Evolutionary conservation across 2,888 invertebrate genomes (phyloP), one percentile per base, ranked within the genome.

Genomic region (Papilio gigon): DNA sequence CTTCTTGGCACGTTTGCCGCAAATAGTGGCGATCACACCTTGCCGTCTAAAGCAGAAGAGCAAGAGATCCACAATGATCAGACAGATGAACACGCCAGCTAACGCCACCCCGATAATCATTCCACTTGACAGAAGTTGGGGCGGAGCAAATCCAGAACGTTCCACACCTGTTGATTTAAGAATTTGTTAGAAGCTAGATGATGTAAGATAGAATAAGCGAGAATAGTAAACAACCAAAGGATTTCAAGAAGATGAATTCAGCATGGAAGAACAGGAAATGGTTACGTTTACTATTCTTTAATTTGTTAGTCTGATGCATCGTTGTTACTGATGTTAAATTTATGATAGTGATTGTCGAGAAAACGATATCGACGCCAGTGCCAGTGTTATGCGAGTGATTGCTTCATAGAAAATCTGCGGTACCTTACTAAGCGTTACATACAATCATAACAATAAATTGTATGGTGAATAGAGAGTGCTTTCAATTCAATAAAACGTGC

Each of bases 31-130:
- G 78, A 95, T 93, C 37, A 95, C 93, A 53, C 95, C 95, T 80
- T 95, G 93, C 66, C 93, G 87, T 79, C 93, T 93, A 73, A 93
- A 88, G 93, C 94, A 90, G 84, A 95, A 96, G 82, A 98, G 97
- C 44, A 96, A 93, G 9, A 98, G 92, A 84, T 99, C 98, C 77
- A 98, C 94, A 73, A 98, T 92, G 77, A 98, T 89, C 71, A 98
- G 92, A 72, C 98, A 93, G 74, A 97, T 89, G 63, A 97, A 93
- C 58, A 98, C 94, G 59, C 97, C 96, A 50, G 95, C 96, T 70
- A 98, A 93, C 37, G 98, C 96, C 77, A 98, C 95, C 72, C 96
- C 97, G 76, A 98, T 95, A 78, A 98, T 96, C 68, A 96, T 94
- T 14, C 95, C 94, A 78, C 95, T 95, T 75, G 95, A 95, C 72